Conservation (phyloP, 2,797 vertebrate species). For the Sebastes melanostomus region DNA sequence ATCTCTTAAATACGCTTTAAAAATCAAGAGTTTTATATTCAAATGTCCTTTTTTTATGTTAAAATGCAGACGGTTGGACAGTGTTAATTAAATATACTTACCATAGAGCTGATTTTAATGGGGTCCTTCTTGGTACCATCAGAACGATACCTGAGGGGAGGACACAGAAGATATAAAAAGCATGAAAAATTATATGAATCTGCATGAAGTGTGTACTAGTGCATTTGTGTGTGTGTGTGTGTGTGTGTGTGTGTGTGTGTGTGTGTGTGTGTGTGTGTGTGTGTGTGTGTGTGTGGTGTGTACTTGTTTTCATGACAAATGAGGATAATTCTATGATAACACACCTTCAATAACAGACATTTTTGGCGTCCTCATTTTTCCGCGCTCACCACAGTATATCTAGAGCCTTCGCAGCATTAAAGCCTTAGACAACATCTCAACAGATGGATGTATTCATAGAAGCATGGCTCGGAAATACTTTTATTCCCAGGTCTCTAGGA, state of each 20-base stretch:
- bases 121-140: constrained; percentile 98
- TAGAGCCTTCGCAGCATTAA: too few relatives aligned
- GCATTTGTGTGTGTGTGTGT: background rate
- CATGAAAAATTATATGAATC: background rate
- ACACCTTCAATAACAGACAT: too few relatives aligned
- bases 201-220: background rate
- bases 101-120: constrained; percentile 97
- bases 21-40: background rate
- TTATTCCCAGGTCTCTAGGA: too few relatives aligned
- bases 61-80: background rate
- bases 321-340: too few relatives aligned
- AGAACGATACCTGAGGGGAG: constrained; percentile 87
- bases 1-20: background rate
- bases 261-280: background rate
- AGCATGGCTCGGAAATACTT: too few relatives aligned
- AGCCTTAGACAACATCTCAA: too few relatives aligned
- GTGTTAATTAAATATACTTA: constrained; percentile 59
- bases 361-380: too few relatives aligned
- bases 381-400: too few relatives aligned
- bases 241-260: background rate
- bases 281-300: too few relatives aligned
- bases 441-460: too few relatives aligned
- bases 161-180: background rate
- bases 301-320: too few relatives aligned
- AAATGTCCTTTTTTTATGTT: background rate